These are phyloP conservation scores for Poecilobothrus nobilitatus DNA, from an alignment of 2,888 invertebrate genomes.

Conservation along the genomic window DNA sequence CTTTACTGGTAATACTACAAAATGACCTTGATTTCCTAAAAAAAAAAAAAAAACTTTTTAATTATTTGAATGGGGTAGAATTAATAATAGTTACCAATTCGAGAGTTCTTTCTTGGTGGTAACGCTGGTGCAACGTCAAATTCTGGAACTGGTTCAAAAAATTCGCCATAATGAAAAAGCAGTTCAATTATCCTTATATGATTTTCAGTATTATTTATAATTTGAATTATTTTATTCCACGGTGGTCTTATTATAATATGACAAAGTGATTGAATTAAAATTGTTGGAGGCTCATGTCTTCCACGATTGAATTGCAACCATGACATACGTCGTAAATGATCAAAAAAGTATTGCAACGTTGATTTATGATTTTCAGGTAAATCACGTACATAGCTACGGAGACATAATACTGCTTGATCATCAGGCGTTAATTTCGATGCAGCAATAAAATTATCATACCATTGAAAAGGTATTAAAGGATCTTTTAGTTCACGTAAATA, in stretches of 20 bases:
- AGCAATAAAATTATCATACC: constrained; percentile 62
- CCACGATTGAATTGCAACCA: constrained; percentile 57
- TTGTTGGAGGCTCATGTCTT: constrained; percentile 55
- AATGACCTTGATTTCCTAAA: background rate
- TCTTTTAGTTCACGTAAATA: constrained; percentile 66
- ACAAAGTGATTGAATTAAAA: constrained; percentile 62
- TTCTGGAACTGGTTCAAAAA: constrained; percentile 58
- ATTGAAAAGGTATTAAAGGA: constrained; percentile 64
- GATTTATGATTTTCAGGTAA: constrained; percentile 57
- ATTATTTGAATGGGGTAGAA: background rate
- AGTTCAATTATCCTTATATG: constrained; percentile 65
- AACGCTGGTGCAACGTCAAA: constrained; percentile 57
- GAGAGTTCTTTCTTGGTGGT: constrained; percentile 54
- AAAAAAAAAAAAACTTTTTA: background rate
- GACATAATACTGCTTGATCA: constrained; percentile 49
- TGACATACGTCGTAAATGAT: constrained; percentile 63
- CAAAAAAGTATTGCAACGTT: constrained; percentile 57
- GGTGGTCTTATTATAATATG: constrained; percentile 65
- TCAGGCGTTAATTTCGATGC: constrained; percentile 37
- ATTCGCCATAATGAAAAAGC: constrained; percentile 57
- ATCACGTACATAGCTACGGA: constrained; percentile 50
- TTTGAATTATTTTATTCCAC: constrained; percentile 67
- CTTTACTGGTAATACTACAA: background rate
- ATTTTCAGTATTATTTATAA: constrained; percentile 63
- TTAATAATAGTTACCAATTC: constrained; percentile 20